Evolutionary conservation across 2,888 invertebrate species (phyloP).

Genomic region (Quadroppia sp.): DNA sequence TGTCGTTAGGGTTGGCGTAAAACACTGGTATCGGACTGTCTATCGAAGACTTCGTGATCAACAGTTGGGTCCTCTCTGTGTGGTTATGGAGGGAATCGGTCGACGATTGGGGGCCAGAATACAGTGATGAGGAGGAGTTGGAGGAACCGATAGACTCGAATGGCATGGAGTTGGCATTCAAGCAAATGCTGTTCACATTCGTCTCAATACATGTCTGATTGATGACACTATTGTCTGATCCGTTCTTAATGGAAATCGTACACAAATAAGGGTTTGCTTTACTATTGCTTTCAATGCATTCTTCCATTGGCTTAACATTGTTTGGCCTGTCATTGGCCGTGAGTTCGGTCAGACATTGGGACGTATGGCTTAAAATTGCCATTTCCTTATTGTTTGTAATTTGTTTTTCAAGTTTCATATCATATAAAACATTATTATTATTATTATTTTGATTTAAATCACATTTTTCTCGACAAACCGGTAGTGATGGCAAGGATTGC

Average conservation of each 20-base stretch:
- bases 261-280: slow-evolving; percentile 19
- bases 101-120: slow-evolving; percentile 21
- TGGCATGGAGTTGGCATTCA: neutral
- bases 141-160: slow-evolving; percentile 32
- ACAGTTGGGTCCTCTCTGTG: neutral
- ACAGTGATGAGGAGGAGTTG: slow-evolving; percentile 31
- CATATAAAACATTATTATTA: slow-evolving; percentile 19
- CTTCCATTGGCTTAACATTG: neutral
- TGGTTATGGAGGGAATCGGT: slow-evolving; percentile 4
- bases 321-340: neutral
- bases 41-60: neutral
- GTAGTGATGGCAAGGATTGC: neutral
- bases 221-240: neutral
- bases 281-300: neutral
- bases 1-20: slow-evolving; percentile 28
- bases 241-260: slow-evolving; percentile 27
- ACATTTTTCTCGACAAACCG: slow-evolving; percentile 2
- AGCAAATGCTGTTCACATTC: neutral
- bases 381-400: slow-evolving; percentile 15
- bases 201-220: slow-evolving; percentile 20
- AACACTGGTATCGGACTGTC: slow-evolving; percentile 17
- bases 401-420: neutral
- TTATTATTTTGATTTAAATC: neutral
- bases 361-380: neutral
- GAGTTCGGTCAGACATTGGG: neutral